phyloP scores from a whole-genome alignment of 2,113 vertebrate genomes.

The Megaceryle maxima region DNA sequence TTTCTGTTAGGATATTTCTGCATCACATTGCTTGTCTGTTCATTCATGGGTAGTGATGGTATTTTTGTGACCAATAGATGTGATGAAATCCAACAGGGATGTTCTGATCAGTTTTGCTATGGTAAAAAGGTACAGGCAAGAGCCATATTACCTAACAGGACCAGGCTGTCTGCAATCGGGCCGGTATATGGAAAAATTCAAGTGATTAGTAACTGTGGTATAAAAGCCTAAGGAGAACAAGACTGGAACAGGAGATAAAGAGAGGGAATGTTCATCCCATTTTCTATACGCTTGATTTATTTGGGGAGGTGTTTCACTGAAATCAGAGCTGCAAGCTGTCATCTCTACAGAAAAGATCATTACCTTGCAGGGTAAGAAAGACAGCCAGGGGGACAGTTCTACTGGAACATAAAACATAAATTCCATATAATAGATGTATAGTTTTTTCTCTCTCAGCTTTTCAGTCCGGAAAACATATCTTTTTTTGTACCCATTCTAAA shows the following conservation, averaged over 20 bases:
- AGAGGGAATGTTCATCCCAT: not conserved
- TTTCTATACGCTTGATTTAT: not conserved
- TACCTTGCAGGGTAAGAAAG: not conserved
- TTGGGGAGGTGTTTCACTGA: not conserved
- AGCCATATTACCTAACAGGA: not conserved
- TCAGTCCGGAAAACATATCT: not conserved
- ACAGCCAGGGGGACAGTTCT: not conserved
- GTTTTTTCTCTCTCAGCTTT: not conserved
- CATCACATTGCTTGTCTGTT: not conserved
- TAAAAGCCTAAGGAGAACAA: not conserved
- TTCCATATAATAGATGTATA: not conserved
- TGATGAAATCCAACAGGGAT: not conserved
- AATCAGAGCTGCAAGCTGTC: not conserved
- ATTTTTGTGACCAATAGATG: not conserved
- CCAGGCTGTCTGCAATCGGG: not conserved
- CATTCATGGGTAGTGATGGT: not conserved
- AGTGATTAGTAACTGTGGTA: not conserved
- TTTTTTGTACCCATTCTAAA: not conserved
- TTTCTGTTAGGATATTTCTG: not conserved
- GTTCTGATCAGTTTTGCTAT: not conserved
- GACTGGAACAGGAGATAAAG: accelerated
- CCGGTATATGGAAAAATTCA: not conserved
- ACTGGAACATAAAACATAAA: not conserved
- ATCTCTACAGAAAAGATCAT: not conserved
- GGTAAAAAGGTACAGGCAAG: not conserved